Base-by-base conservation (phyloP, 2,888 invertebrate genomes). In the Dynastes maya region DNA sequence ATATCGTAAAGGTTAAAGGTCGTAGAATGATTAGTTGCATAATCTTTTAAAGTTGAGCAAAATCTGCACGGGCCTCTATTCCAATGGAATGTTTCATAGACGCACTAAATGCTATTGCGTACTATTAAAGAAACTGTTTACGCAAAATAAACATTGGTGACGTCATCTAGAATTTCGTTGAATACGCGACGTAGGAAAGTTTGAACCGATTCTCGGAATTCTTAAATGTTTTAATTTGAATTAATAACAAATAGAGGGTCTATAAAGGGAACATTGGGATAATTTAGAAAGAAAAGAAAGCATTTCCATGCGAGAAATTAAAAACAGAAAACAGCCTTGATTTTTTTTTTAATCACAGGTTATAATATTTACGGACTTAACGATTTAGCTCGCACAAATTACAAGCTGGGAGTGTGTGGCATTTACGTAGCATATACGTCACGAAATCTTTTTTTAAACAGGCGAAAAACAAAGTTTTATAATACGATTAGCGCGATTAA, bases 381-480 rank as follows among this genome's bases (percentile, higher is more conserved):
- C 16, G 16, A 3, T 4, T 55, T 55, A n/a, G n/a, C 53, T 55
- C 16, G n/a, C 4, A 55, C 53, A n/a, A 13, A n/a, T 11, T 51
- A n/a, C 51, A n/a, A n/a, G 8, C 8, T 27, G n/a, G 16, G 27
- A 61, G 40, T 58, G 72, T 61, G 72, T 72, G 61, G 72, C 72
- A 45, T 45, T 58, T 22, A 45, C 72, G 72, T 72, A 72, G 22
- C 32, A 0, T 1, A n/a, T 55, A 72, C 72, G 72, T 72, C 72
- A 72, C 58, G 8, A 13, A 72, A 61, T 22, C 61, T 72, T 58
- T 58, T 72, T 70, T 71, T 71, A 71, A 72, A 58, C 45, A 61
- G 1, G 27, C 27, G 40, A 61, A 72, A 72, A 61, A 72, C 61
- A 58, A 68, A 49, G 49, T 22, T 58, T 40, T 40, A 16, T 16